Percentiles rank a stretch among this genome's conserved stretches.
These are phyloP conservation scores for Zophobas atratus DNA, from an alignment of 1,140 invertebrate genomes.

Conservation along the genomic window DNA sequence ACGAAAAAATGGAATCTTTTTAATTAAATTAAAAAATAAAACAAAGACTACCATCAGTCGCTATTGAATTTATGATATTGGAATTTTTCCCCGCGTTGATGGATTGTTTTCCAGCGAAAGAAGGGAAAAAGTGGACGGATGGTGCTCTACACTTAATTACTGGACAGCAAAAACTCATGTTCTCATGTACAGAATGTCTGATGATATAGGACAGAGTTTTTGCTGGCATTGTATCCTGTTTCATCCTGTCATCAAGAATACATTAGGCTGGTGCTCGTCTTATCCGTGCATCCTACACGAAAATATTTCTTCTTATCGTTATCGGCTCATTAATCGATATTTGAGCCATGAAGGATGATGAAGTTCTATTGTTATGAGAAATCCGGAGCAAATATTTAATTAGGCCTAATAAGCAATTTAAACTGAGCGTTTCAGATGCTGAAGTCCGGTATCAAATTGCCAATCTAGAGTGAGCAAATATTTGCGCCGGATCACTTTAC, in stretches of 20 bases:
- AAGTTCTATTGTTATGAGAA: conserved; percentile 4
- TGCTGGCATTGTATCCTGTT: conserved; percentile 21
- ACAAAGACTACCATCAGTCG: no score
- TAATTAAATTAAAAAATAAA: no score
- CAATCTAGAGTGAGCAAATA: conserved; percentile 26
- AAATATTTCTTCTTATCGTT: conserved; percentile 23
- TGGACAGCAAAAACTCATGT: conserved; percentile 28
- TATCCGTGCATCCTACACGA: conserved; percentile 31
- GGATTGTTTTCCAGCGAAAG: neutral
- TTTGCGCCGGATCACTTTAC: conserved; percentile 27
- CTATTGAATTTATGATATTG: conserved; percentile 3
- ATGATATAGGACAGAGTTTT: conserved; percentile 29
- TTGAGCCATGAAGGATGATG: neutral
- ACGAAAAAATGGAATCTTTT: no score
- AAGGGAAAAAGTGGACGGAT: conserved; percentile 8
- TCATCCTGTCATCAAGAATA: conserved; percentile 49
- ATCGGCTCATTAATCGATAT: conserved; percentile 35
- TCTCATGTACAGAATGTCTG: conserved; percentile 27
- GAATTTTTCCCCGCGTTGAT: conserved; percentile 1
- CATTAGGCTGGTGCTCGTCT: conserved; percentile 43
- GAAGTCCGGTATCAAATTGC: conserved; percentile 15
- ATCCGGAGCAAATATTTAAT: conserved; percentile 32
- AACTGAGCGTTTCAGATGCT: conserved; percentile 9
- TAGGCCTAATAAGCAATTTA: conserved; percentile 22
- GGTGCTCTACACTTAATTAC: conserved; percentile 27